Evolutionary conservation across 1,140 invertebrate species (phyloP), one percentile per base, ranked within the genome.

Genomic region (Condylostylus longicornis): DNA sequence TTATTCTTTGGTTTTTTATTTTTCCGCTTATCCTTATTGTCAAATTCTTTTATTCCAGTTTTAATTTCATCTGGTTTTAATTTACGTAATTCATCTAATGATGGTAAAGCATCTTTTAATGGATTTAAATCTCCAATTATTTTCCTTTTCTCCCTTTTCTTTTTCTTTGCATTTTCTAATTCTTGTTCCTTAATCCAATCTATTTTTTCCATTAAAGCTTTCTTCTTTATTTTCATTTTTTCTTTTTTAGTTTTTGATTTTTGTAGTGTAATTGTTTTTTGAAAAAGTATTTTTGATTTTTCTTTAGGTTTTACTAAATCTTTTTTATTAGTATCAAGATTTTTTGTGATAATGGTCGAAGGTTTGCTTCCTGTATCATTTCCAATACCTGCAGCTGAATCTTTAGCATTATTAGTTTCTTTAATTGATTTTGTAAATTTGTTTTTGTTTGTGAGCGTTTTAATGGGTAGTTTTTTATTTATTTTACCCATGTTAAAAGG

Each of bases 111-210:
- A 50, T 61, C 58, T 1, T 49, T 45, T 0, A 61, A 38, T 1
- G 55, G 49, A 12, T 53, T 53, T 1, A 61, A 38, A 30, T 61
- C 53, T 8, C 58, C 58, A n/a, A 51, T 45, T 1, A 54, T 44
- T 12, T 45, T 41, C 12, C 48, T 51, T 25, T 58, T 58, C 34
- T 54, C 44, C 2, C 51, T 39, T 34, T 53, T 48, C 27, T 50
- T 49, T n/a, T 46, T 45, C 2, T 54, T 50, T 14, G 37, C 19
- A 25, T 53, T 49, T 15, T 56, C 49, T 25, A 54, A 56, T 13
- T 43, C 37, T 21, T 56, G 42, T 33, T 56, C 51, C 1, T 45
- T 44, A 1, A 40, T 35, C 2, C 47, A 40, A 8, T 35, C 35
- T 20, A 58, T 58, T 5, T 53, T 45, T 17, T 56, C 54, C 2